Conservation (phyloP, 2,888 invertebrate genomes). For the Labia minor region DNA sequence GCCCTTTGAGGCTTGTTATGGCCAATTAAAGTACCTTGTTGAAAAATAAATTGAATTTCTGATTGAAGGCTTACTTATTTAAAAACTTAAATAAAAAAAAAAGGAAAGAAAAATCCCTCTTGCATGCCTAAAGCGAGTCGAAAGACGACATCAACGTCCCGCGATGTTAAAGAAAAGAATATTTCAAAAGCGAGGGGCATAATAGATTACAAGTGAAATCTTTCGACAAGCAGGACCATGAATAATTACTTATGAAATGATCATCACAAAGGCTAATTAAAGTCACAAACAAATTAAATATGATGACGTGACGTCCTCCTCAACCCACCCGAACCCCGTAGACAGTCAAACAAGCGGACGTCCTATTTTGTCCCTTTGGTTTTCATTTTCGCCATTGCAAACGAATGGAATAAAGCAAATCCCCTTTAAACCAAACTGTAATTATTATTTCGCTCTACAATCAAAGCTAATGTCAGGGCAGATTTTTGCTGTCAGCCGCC, state of each 20-base stretch:
- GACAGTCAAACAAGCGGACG: too few species aligned
- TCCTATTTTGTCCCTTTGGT: too few species aligned
- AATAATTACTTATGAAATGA: slow-evolving; percentile 7
- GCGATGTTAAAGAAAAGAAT: background rate
- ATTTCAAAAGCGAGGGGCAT: background rate
- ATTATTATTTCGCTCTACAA: too few species aligned
- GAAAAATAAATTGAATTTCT: slow-evolving; percentile 13
- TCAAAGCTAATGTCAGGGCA: too few species aligned
- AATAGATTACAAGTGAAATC: background rate
- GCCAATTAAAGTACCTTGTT: slow-evolving; percentile 2
- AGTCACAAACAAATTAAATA: background rate
- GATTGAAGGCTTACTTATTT: slow-evolving; percentile 6
- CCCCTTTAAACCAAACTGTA: too few species aligned
- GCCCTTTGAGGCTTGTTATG: background rate
- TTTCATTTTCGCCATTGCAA: too few species aligned
- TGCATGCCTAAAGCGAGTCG: too few species aligned
- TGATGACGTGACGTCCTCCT: background rate
- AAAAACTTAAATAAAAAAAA: slow-evolving; percentile 13
- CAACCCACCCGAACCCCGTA: too few species aligned
- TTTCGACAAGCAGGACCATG: background rate
- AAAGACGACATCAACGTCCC: background rate
- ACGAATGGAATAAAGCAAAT: too few species aligned
- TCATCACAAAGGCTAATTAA: background rate
- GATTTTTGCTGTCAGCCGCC: too few species aligned
- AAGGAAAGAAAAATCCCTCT: too few species aligned